These are phyloP conservation scores for Potamarius usumacintae DNA, from an alignment of 2,113 vertebrate genomes.

Conservation along the genomic window DNA sequence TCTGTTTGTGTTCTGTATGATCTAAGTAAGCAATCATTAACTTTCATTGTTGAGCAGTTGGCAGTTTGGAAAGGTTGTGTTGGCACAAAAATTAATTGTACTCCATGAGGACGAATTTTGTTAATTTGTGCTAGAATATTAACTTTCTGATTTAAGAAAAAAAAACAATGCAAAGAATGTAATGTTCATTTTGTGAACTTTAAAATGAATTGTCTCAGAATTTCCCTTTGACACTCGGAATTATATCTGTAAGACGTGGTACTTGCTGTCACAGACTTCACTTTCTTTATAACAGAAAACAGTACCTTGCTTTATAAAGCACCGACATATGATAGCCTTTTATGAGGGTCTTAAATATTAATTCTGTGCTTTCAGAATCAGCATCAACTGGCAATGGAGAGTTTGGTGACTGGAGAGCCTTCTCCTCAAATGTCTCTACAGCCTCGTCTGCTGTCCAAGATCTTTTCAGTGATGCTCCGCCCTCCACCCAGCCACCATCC, in stretches of 20 bases:
- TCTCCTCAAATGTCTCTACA: slow-evolving; percentile 75
- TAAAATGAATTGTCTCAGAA: neutral
- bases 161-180: neutral
- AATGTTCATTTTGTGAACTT: neutral
- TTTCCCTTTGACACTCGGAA: too few species aligned
- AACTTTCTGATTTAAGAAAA: neutral
- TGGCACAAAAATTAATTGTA: neutral
- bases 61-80: too few species aligned
- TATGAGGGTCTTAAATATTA: neutral
- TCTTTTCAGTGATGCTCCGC: slow-evolving; percentile 63
- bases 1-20: slow-evolving; percentile 8
- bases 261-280: neutral
- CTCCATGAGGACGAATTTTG: neutral
- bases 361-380: slow-evolving; percentile 64
- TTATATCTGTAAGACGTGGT: neutral
- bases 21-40: neutral
- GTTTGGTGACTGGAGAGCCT: slow-evolving; percentile 95
- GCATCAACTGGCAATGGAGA: slow-evolving; percentile 86
- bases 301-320: neutral
- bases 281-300: neutral
- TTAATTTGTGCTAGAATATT: neutral
- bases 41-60: neutral
- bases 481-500: slow-evolving; percentile 67
- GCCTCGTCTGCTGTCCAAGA: slow-evolving; percentile 65
- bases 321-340: neutral